A percentile compares a stretch with the other conserved stretches of the same genome.
Conservation (phyloP, 2,113 vertebrate genomes). For the Naja naja region DNA sequence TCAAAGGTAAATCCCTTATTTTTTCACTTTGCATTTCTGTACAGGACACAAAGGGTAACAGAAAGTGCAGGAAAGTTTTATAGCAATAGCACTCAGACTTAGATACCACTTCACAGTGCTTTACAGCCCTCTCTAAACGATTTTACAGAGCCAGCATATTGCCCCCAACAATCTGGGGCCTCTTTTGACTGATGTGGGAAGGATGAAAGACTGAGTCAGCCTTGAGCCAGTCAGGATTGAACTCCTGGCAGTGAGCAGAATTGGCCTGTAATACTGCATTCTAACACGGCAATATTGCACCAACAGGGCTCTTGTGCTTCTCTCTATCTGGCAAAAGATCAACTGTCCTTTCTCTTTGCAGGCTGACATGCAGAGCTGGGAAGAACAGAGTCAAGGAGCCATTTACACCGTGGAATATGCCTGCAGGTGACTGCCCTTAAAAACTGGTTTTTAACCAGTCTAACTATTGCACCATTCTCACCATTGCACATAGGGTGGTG, state of each 20-base stretch:
- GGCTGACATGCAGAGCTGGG: constrained; percentile 98
- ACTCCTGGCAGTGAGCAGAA: background rate
- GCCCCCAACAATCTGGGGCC: no score
- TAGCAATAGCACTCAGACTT: no score
- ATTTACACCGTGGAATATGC: constrained; percentile 96
- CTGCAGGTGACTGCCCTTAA: constrained; percentile 80
- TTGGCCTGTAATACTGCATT: background rate
- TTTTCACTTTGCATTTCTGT: background rate
- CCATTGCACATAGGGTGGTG: no score
- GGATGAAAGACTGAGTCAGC: background rate
- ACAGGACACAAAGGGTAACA: background rate
- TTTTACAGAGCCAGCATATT: no score
- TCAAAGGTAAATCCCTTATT: background rate
- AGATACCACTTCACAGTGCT: no score
- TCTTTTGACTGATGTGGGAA: background rate
- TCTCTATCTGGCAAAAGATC: background rate
- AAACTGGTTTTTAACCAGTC: background rate
- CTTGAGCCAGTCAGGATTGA: background rate
- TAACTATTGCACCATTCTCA: background rate
- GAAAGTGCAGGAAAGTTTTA: no score
- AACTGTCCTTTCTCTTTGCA: constrained; percentile 50
- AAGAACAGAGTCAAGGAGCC: constrained; percentile 96
- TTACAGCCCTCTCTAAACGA: no score
- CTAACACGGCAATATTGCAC: background rate
- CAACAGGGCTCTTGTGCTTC: background rate